Percentiles rank a stretch among this genome's conserved stretches.
Conservation (phyloP, 2,113 vertebrate genomes). For the Bos taurus region ARS-UCD2.0 NC_037342.1:51558001-51558500, state of each 20-base stretch:
- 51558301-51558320: not conserved
- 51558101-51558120: not conserved
- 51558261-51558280: not conserved
- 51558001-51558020: conserved; percentile 9
- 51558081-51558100: not conserved
- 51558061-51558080: not conserved
- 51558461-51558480: not conserved
- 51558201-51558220: not conserved
- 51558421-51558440: not conserved
- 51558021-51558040: not conserved
- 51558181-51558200: not conserved
- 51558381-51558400: not conserved
- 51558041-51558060: not conserved
- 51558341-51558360: not conserved
- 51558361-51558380: not conserved
- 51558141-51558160: conserved; percentile 19
- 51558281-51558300: not conserved
- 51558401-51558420: not conserved
- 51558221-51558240: not conserved
- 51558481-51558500: conserved; percentile 20
- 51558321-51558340: not conserved
- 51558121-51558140: not conserved
- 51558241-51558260: conserved; percentile 13
- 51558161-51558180: not conserved
- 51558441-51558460: not conserved